A percentile compares a stretch with the other conserved stretches of the same genome.
phyloP scores from a whole-genome alignment of 1,140 invertebrate genomes.

The Hypothenemus hampei region DNA sequence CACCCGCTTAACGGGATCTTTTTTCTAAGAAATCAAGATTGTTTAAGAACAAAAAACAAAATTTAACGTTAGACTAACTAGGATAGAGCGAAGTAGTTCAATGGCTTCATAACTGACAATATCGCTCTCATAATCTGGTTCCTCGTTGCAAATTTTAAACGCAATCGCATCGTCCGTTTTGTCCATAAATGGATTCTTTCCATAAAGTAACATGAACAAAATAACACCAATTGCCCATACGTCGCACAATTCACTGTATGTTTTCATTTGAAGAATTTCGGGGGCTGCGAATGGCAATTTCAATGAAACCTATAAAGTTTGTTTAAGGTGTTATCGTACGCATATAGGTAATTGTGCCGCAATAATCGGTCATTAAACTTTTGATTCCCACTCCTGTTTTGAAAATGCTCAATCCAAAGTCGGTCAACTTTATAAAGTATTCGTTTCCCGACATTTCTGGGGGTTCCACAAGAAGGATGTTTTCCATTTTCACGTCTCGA shows the following conservation, averaged over 20 bases:
- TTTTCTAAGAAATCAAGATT: conserved; percentile 25
- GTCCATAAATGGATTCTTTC: conserved; percentile 43
- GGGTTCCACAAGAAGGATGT: conserved; percentile 51
- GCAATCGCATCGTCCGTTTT: conserved; percentile 37
- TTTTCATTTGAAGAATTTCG: conserved; percentile 53
- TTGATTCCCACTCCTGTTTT: conserved; percentile 51
- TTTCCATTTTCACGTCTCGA: conserved; percentile 56
- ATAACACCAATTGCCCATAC: conserved; percentile 58
- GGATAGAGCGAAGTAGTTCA: conserved; percentile 47
- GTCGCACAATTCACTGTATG: conserved; percentile 57
- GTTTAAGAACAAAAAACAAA: too few relatives aligned
- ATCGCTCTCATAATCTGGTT: conserved; percentile 26
- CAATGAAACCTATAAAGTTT: not conserved
- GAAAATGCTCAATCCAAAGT: conserved; percentile 55
- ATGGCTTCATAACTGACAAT: conserved; percentile 38
- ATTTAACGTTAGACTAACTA: conserved; percentile 33
- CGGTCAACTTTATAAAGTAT: conserved; percentile 53
- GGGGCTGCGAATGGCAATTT: conserved; percentile 46
- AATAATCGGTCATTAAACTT: conserved; percentile 53
- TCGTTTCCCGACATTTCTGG: conserved; percentile 46
- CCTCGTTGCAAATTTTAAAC: conserved; percentile 39
- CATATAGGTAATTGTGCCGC: conserved; percentile 57
- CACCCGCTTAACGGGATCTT: conserved; percentile 51
- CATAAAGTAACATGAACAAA: conserved; percentile 48
- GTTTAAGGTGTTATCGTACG: conserved; percentile 38